Conservation (phyloP, 1,140 invertebrate species). For the Caerostris extrusa region DNA sequence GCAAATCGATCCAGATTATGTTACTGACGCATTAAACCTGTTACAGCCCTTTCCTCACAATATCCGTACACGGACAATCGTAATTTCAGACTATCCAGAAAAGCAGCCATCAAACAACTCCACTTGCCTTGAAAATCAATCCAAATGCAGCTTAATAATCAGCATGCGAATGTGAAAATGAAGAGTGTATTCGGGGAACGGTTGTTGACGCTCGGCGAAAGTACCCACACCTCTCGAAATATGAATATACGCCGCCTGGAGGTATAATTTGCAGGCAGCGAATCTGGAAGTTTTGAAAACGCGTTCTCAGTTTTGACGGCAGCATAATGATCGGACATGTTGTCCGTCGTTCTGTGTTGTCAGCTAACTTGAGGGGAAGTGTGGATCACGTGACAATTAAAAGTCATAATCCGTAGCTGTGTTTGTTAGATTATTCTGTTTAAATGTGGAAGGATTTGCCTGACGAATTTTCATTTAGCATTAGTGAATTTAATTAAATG, state of each 20-base stretch:
- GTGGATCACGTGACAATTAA: background rate
- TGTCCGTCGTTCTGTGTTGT: background rate
- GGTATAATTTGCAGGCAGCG: slow-evolving; percentile 14
- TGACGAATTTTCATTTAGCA: too few relatives aligned
- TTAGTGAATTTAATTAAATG: too few relatives aligned
- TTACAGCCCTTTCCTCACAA: background rate
- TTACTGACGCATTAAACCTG: background rate
- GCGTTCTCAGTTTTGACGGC: background rate
- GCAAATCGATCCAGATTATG: too few relatives aligned
- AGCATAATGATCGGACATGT: slow-evolving; percentile 18
- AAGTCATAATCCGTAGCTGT: background rate
- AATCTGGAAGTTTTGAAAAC: slow-evolving; percentile 11
- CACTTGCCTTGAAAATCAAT: background rate
- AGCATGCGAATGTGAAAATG: slow-evolving; percentile 36
- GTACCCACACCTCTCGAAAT: slow-evolving; percentile 7
- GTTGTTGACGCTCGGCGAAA: background rate
- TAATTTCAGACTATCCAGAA: background rate
- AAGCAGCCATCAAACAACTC: background rate
- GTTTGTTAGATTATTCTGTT: background rate
- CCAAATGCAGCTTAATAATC: slow-evolving; percentile 15
- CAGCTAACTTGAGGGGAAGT: background rate
- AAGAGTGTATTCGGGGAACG: slow-evolving; percentile 30
- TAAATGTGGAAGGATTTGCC: too few relatives aligned
- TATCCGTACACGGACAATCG: background rate
- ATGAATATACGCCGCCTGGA: slow-evolving; percentile 26